A percentile compares a stretch with the other conserved stretches of the same genome.
These are phyloP conservation scores for Petromus typicus DNA, from an alignment of 2,113 vertebrate genomes.

Conservation along the genomic window DNA sequence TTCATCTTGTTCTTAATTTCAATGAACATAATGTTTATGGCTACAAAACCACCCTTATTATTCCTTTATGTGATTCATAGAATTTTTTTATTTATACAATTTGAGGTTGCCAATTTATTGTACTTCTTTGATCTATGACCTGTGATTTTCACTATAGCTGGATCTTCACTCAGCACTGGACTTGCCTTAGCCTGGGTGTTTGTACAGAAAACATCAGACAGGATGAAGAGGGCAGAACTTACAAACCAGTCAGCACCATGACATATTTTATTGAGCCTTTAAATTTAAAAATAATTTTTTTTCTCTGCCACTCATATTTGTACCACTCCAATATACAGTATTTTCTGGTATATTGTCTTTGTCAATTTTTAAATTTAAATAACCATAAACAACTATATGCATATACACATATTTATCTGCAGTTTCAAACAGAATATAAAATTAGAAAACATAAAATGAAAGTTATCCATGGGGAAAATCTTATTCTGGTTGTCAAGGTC, in stretches of 20 bases:
- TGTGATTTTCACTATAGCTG: background rate
- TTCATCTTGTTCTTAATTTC: background rate
- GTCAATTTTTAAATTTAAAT: background rate
- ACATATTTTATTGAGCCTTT: background rate
- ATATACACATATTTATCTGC: background rate
- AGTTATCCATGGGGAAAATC: background rate
- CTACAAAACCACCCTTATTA: background rate
- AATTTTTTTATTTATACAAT: background rate
- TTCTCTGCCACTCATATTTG: background rate
- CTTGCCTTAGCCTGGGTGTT: background rate
- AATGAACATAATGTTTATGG: background rate
- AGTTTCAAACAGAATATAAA: background rate
- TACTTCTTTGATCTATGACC: background rate
- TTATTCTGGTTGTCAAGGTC: background rate
- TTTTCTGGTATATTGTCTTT: background rate
- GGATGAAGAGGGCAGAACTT: background rate
- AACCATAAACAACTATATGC: background rate
- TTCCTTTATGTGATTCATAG: background rate
- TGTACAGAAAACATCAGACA: background rate
- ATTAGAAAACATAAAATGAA: background rate
- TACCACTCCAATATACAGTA: background rate
- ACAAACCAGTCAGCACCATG: background rate
- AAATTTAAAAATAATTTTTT: background rate
- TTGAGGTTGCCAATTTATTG: background rate
- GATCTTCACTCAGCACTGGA: background rate